These are phyloP conservation scores for Bombus waltoni DNA, from an alignment of 1,140 invertebrate genomes.

Conservation along the genomic window DNA sequence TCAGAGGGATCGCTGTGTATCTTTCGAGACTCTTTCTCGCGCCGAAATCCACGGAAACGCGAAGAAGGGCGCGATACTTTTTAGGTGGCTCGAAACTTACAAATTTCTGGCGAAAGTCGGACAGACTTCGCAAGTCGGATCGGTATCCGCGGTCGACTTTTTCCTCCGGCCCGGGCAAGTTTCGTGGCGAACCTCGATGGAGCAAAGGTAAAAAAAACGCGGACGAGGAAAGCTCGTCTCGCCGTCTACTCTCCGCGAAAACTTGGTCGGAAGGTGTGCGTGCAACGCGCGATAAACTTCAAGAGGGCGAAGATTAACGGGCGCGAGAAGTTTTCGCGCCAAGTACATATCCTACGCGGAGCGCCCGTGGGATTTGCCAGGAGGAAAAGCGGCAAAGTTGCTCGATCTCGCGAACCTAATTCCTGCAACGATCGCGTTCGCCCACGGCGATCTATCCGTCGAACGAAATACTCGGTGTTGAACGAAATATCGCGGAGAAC, in stretches of 20 bases:
- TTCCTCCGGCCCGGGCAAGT: slow-evolving; percentile 15
- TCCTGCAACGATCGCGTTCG: background rate
- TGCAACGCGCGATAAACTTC: slow-evolving; percentile 64
- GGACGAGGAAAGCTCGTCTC: background rate
- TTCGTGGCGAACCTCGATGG: slow-evolving; percentile 31
- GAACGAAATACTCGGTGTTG: background rate
- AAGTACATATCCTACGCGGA: slow-evolving; percentile 28
- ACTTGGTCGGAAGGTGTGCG: slow-evolving; percentile 46
- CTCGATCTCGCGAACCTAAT: background rate
- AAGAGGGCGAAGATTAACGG: slow-evolving; percentile 63
- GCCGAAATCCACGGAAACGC: background rate
- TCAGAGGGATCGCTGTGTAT: background rate
- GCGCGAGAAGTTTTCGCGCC: slow-evolving; percentile 55
- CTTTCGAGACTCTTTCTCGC: background rate
- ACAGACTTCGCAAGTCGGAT: background rate
- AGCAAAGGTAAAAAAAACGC: slow-evolving; percentile 34
- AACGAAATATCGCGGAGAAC: too few relatives aligned
- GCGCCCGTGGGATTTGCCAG: slow-evolving; percentile 14
- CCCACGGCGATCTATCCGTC: background rate
- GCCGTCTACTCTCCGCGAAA: slow-evolving; percentile 26
- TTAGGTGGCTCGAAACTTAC: background rate
- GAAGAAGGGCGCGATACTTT: background rate
- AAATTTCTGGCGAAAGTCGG: background rate
- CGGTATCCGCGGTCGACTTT: slow-evolving; percentile 22
- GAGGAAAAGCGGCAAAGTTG: slow-evolving; percentile 30